A percentile compares a stretch with the other conserved stretches of the same genome.
phyloP scores from a whole-genome alignment of 64 coral and sea anemone genomes.

The Acropora yongei region DNA sequence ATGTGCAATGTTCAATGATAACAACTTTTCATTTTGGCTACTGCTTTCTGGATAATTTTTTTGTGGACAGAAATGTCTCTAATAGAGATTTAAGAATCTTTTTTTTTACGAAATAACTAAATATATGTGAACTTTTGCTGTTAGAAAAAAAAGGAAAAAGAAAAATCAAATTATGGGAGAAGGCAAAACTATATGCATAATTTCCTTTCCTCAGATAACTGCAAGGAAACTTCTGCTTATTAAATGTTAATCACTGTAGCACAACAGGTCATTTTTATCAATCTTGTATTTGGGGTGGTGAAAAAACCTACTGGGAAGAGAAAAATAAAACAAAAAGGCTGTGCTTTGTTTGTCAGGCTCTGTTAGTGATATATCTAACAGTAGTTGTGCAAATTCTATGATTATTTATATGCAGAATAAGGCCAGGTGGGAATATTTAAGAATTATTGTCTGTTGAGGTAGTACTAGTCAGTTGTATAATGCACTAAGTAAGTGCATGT shows the following conservation, averaged over 20 bases:
- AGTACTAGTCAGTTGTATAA: too few relatives aligned
- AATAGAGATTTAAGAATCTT: background rate
- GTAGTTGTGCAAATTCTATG: background rate
- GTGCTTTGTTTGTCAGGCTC: too few relatives aligned
- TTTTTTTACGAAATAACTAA: background rate
- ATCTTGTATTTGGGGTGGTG: background rate
- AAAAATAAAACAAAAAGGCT: too few relatives aligned
- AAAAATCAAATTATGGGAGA: background rate
- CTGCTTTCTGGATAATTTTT: background rate
- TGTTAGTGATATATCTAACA: background rate
- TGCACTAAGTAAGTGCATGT: background rate
- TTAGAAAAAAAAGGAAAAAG: background rate
- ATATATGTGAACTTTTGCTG: background rate
- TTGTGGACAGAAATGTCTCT: too few relatives aligned
- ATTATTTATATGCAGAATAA: background rate
- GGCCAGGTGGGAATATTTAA: background rate
- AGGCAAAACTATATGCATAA: background rate
- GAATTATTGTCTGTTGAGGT: background rate
- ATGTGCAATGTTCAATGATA: background rate
- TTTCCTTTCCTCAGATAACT: background rate
- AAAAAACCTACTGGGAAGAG: too few relatives aligned
- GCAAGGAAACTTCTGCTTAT: background rate
- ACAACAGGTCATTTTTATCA: background rate
- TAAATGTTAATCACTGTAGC: slow-evolving; percentile 11
- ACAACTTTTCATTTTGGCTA: background rate